phyloP scores from a whole-genome alignment of 2,888 invertebrate genomes.

The Orthonychiurus folsomi region DNA sequence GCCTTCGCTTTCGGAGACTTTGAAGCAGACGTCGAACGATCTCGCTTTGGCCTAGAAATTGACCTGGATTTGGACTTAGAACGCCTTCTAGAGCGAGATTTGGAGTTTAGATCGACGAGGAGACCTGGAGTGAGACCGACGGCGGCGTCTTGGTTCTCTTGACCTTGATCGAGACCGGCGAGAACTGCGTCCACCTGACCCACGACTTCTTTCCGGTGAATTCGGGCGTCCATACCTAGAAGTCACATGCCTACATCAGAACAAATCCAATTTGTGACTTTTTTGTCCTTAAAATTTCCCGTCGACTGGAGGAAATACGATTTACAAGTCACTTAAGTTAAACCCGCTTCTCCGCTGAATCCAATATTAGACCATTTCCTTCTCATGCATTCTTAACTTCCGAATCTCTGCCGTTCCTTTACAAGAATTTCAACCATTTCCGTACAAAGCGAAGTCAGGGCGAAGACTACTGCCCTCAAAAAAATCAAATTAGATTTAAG shows the following conservation, averaged over 20 bases:
- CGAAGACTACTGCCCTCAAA: no score
- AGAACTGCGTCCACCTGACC: conserved; percentile 18
- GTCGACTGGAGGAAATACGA: no score
- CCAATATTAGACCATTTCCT: no score
- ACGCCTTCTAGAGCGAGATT: conserved; percentile 4
- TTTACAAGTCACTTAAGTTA: neutral
- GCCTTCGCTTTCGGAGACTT: conserved; percentile 17
- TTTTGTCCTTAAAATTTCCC: no score
- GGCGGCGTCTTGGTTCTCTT: conserved; percentile 10
- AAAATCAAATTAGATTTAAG: no score
- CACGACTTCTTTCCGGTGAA: conserved; percentile 32
- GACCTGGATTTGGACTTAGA: conserved; percentile 1
- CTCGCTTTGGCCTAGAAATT: neutral
- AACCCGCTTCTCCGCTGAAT: neutral
- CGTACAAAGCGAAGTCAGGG: no score
- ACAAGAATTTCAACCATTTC: no score
- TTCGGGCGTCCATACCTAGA: conserved; percentile 36
- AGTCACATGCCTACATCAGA: neutral
- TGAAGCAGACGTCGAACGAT: neutral
- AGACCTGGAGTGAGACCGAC: conserved; percentile 13
- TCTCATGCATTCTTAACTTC: no score
- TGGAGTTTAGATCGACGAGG: conserved; percentile 1
- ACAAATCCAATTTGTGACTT: neutral
- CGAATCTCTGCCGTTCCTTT: no score
- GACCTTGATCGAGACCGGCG: conserved; percentile 15